phyloP scores from a whole-genome alignment of 2,113 vertebrate genomes.

The Mus pahari region DNA sequence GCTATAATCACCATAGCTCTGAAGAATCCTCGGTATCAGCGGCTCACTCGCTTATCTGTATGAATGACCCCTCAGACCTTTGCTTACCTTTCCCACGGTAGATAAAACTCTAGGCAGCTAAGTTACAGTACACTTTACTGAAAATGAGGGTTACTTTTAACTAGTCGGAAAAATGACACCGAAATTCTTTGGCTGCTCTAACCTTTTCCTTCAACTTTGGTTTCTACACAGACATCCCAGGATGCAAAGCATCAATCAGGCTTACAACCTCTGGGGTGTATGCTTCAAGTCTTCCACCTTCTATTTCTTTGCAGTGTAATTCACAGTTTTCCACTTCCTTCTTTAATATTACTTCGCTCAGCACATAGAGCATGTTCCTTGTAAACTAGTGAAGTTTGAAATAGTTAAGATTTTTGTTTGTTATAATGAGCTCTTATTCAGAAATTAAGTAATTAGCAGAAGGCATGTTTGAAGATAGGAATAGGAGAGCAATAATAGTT shows the following conservation, averaged over 20 bases:
- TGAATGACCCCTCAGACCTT: background rate
- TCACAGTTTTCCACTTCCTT: background rate
- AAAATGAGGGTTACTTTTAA: background rate
- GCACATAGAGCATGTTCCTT: background rate
- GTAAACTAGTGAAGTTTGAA: conserved; percentile 2
- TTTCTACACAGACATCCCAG: background rate
- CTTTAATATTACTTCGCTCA: background rate
- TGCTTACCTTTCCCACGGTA: background rate
- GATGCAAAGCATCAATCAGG: background rate
- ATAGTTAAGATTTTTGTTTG: background rate
- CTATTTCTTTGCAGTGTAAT: background rate
- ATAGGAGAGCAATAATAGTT: background rate
- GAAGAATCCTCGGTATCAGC: background rate
- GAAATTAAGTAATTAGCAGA: conserved; percentile 1
- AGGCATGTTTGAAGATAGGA: conserved; percentile 28
- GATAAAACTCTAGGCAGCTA: background rate
- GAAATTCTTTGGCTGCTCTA: background rate
- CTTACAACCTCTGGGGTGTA: background rate
- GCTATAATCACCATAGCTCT: background rate
- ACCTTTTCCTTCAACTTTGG: background rate
- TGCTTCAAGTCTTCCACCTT: background rate
- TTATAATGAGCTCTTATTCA: conserved; percentile 15
- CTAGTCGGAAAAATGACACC: background rate
- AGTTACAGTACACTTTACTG: background rate
- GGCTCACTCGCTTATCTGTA: background rate